Percentiles rank a stretch among this genome's conserved stretches.
These are phyloP conservation scores for Criorhina ranunculi DNA, from an alignment of 2,888 invertebrate species.

Conservation along the genomic window DNA sequence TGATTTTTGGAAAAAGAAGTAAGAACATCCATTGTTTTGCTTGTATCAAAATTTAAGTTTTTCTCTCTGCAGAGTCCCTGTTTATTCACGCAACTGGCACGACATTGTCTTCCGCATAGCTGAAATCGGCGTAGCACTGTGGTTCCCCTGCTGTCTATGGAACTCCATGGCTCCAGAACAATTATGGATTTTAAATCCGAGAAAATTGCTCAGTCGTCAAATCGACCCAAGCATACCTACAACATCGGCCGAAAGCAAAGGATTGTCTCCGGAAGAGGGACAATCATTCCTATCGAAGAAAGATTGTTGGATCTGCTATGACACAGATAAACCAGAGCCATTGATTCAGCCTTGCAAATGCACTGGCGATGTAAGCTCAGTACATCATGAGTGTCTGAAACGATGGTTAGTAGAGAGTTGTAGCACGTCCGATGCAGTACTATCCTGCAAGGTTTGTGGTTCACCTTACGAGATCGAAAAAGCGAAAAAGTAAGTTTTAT, in stretches of 20 bases:
- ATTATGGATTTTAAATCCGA: slow-evolving; percentile 96
- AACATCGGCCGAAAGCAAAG: slow-evolving; percentile 82
- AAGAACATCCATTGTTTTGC: slow-evolving; percentile 81
- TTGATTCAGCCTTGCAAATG: slow-evolving; percentile 96
- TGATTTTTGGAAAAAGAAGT: slow-evolving; percentile 97
- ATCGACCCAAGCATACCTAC: slow-evolving; percentile 86
- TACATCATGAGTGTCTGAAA: slow-evolving; percentile 95
- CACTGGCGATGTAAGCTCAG: slow-evolving; percentile 95
- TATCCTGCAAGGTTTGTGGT: slow-evolving; percentile 94
- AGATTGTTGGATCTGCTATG: slow-evolving; percentile 98
- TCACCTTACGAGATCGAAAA: slow-evolving; percentile 92
- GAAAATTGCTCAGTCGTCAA: slow-evolving; percentile 91
- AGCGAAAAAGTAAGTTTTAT: slow-evolving; percentile 87
- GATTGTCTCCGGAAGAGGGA: slow-evolving; percentile 85
- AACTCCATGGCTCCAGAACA: slow-evolving; percentile 97
- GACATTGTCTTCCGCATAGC: slow-evolving; percentile 95
- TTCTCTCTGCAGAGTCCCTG: slow-evolving; percentile 88
- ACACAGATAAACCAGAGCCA: slow-evolving; percentile 91
- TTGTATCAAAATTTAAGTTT: background rate
- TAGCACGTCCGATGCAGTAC: slow-evolving; percentile 89
- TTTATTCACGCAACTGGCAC: slow-evolving; percentile 96
- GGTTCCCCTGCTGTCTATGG: slow-evolving; percentile 98
- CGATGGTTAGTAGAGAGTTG: slow-evolving; percentile 95
- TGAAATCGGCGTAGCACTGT: slow-evolving; percentile 96
- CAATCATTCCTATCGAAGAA: slow-evolving; percentile 86